Conservation (phyloP, 1,140 invertebrate genomes). For the Sinonovacula constricta region DNA sequence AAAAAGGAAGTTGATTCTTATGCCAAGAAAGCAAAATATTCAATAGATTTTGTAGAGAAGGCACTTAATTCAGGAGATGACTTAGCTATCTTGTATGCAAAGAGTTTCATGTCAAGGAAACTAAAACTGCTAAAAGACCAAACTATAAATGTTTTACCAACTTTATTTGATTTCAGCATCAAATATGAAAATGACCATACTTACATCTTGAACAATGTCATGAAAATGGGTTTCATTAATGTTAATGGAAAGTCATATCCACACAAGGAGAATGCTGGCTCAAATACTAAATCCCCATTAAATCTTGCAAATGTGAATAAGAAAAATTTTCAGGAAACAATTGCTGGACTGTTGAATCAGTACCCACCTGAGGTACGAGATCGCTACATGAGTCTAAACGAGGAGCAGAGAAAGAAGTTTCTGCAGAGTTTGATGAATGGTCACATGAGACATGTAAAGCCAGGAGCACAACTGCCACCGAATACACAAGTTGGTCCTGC, state of each 20-base stretch:
- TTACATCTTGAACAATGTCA: conserved; percentile 54
- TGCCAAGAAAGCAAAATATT: conserved; percentile 22
- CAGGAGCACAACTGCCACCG: no score
- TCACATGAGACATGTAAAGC: not conserved
- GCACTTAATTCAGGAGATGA: conserved; percentile 40
- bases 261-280: conserved; percentile 1
- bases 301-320: not conserved
- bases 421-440: conserved; percentile 12
- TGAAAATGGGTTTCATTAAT: conserved; percentile 63
- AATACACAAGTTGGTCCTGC: not conserved
- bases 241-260: conserved; percentile 64
- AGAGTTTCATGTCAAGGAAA: conserved; percentile 44
- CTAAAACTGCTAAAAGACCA: conserved; percentile 71
- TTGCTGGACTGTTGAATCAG: conserved; percentile 25
- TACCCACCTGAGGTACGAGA: conserved; percentile 26
- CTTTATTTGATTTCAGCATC: conserved; percentile 58
- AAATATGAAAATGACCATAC: conserved; percentile 58
- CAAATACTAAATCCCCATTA: not conserved
- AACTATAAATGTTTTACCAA: conserved; percentile 59
- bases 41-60: conserved; percentile 40
- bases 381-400: conserved; percentile 12
- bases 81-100: conserved; percentile 29
- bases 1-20: conserved; percentile 83
- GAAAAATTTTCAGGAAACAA: conserved; percentile 27
- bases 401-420: conserved; percentile 27